Evolutionary conservation across 35 echinoderm and acorn worm genomes (phyloP).

Genomic region (Strongylocentrotus purpuratus): DNA sequence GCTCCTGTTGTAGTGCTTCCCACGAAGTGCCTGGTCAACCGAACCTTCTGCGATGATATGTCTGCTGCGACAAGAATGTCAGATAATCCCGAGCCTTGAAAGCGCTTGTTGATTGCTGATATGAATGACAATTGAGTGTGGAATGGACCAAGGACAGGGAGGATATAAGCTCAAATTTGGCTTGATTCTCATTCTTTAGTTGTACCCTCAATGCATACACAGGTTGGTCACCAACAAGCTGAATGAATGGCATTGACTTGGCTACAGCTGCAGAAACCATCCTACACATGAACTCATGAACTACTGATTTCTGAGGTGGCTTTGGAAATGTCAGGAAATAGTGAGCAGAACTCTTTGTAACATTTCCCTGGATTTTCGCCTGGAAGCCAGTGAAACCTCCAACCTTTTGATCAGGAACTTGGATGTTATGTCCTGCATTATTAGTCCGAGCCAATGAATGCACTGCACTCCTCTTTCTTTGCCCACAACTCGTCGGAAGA

Average conservation of each 20-base stretch:
- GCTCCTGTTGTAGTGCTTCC: conserved; percentile 43
- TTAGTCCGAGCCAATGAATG: conserved; percentile 32
- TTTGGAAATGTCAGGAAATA: conserved; percentile 50
- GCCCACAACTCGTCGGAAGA: conserved; percentile 22
- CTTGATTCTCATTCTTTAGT: conserved; percentile 34
- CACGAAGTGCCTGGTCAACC: conserved; percentile 59
- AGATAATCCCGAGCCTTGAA: conserved; percentile 37
- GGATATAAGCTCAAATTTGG: conserved; percentile 20
- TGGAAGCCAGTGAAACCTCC: conserved; percentile 39
- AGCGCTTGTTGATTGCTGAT: conserved; percentile 46
- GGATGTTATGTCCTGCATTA: conserved; percentile 11
- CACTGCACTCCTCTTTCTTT: conserved; percentile 50
- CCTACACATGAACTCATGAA: conserved; percentile 47
- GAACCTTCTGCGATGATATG: conserved; percentile 53
- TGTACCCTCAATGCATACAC: conserved; percentile 23
- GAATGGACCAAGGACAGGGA: conserved; percentile 44
- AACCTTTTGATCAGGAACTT: conserved; percentile 26
- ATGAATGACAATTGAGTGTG: conserved; percentile 48
- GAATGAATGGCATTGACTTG: conserved; percentile 51
- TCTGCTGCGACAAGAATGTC: conserved; percentile 52
- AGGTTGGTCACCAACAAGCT: conserved; percentile 37
- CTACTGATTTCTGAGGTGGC: conserved; percentile 35
- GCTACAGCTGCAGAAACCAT: conserved; percentile 16
- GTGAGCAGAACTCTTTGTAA: conserved; percentile 23
- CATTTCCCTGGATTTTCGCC: conserved; percentile 16